Conservation (phyloP, 2,113 vertebrate species). For the Bombycilla garrulus region DNA sequence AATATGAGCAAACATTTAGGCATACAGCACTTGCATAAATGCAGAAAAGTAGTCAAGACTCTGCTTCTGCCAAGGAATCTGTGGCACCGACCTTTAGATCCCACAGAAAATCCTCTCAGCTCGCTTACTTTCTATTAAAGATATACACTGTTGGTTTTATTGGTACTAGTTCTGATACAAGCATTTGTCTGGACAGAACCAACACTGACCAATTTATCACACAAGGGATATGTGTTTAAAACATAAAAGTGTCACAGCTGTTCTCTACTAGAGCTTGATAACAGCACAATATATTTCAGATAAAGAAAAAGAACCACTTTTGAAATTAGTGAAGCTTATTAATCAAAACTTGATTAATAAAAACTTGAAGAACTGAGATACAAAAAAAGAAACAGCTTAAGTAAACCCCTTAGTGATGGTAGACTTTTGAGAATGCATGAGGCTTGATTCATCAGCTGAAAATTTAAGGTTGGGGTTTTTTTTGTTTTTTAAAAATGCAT, state of each 20-base stretch:
- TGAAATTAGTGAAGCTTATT: background rate
- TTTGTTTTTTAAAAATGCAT: rapidly evolving
- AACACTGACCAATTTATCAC: background rate
- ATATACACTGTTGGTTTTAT: background rate
- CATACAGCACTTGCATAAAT: background rate
- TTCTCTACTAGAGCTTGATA: background rate
- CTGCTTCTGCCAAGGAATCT: background rate
- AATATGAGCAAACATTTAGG: background rate
- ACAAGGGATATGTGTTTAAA: background rate
- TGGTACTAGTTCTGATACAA: background rate
- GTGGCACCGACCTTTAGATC: background rate
- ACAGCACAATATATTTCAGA: background rate
- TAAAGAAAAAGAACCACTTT: background rate
- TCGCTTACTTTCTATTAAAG: background rate
- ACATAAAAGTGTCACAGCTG: background rate
- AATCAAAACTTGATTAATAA: background rate
- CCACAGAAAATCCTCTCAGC: background rate
- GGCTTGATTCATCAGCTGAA: background rate
- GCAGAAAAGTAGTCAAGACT: background rate
- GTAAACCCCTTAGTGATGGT: background rate
- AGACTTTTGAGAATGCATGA: background rate
- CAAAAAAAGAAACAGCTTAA: background rate
- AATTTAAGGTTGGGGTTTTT: background rate
- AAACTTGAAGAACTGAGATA: background rate
- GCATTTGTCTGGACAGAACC: background rate